Evolutionary conservation across 53 echinoderm and acorn worm species (phyloP), one percentile per base, ranked within the genome.

Genomic region (Crossaster papposus): DNA sequence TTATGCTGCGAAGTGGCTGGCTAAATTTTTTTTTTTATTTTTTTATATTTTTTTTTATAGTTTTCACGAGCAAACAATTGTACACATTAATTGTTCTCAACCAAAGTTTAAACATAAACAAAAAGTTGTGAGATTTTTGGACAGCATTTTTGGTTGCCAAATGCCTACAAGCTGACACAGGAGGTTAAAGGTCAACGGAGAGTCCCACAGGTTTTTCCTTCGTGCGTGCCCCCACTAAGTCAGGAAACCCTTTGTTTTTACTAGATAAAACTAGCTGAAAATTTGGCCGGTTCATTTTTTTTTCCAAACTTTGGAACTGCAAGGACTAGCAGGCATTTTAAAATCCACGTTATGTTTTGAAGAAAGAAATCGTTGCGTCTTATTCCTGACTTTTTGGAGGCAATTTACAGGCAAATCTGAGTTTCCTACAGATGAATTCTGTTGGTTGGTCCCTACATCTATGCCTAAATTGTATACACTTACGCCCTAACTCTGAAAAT

Each of bases 381-480:
- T n/a, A 36, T 72, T 87, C 87, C 77, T 87, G 77, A 75, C 87
- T 87, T 87, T 62, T 77, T 87, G 87, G 87, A 53, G 64, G 77
- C 76, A 2, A 77, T 77, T 87, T 77, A 53, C 85, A 53, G 85
- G 73, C 51, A 15, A 44, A 33, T 54, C 36, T 74, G 51, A 52
- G 4, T 0, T 33, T 26, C 54, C 36, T 35, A 81, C n/a, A 65
- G 22, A 65, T 65, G 82, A 62, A 63, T 54, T 9, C 15, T 75
- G 28, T 3, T 33, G 12, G 70, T 37, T 38, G 14, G 24, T 87
- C 87, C 87, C 87, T 87, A 87, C 76, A 36, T 13, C 87, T 87
- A 87, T 58, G 87, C 87, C 87, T 87, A 87, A 36, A 3, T 26
- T n/a, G n/a, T 33, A 75, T 29, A 73, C 30, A 22, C 58, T 32